phyloP scores from a whole-genome alignment of 2,888 invertebrate genomes.

The Lomographa bimaculata region DNA sequence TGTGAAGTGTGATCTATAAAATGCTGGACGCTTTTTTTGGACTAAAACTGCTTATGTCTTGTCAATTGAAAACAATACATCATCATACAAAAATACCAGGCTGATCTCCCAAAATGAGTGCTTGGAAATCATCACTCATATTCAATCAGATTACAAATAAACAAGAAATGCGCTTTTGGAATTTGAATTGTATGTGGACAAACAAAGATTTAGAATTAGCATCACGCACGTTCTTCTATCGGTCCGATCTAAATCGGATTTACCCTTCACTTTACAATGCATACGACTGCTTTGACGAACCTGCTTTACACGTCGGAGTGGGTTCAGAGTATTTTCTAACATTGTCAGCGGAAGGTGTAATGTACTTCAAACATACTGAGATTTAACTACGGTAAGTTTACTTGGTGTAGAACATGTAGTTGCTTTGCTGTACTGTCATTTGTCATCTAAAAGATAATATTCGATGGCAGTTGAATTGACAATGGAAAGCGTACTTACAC shows the following conservation, averaged over 20 bases:
- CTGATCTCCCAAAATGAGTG: not conserved
- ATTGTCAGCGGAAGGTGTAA: conserved; percentile 38
- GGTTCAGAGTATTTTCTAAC: conserved; percentile 14
- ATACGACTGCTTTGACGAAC: conserved; percentile 31
- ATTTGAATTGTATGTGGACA: conserved; percentile 50
- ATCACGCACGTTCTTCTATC: conserved; percentile 64
- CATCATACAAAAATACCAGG: too few species aligned
- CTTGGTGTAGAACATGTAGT: conserved; percentile 4
- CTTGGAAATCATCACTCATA: conserved; percentile 3
- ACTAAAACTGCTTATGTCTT: too few species aligned
- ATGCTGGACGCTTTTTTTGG: too few species aligned
- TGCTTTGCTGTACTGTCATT: conserved; percentile 59
- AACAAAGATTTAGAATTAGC: conserved; percentile 56
- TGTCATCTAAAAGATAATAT: conserved; percentile 69
- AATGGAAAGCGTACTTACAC: conserved; percentile 44
- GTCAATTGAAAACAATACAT: too few species aligned
- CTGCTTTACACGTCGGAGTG: conserved; percentile 39
- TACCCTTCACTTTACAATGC: conserved; percentile 30
- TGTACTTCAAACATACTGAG: conserved; percentile 41
- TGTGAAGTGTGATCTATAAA: too few species aligned
- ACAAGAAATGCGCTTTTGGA: conserved; percentile 25
- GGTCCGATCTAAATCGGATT: conserved; percentile 69
- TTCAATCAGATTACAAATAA: conserved; percentile 4
- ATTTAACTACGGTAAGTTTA: conserved; percentile 10
- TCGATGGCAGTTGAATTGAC: conserved; percentile 63